Evolutionary conservation across 2,888 invertebrate genomes (phyloP).

Genomic region (Yponomeuta cagnagella): DNA sequence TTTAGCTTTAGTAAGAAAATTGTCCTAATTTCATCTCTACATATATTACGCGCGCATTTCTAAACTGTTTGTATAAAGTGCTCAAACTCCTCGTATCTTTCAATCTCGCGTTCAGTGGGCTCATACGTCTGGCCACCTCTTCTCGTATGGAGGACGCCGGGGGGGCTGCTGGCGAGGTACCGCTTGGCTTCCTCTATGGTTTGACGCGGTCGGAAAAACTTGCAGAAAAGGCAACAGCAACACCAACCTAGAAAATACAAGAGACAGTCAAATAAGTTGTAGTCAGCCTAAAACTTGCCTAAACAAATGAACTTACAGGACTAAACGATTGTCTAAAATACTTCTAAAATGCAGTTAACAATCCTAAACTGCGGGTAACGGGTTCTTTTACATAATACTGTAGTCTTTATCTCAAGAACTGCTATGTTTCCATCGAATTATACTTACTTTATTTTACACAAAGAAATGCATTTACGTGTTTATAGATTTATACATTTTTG

Average conservation of each 20-base stretch:
- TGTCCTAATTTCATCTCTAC: slow-evolving; percentile 15
- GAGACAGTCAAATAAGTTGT: no score
- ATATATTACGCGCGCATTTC: not conserved
- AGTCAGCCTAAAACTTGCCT: no score
- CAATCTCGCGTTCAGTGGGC: slow-evolving; percentile 72
- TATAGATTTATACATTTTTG: no score
- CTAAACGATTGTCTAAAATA: no score
- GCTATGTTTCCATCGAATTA: no score
- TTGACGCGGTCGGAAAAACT: slow-evolving; percentile 72
- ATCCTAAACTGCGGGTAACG: no score
- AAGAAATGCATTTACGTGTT: no score
- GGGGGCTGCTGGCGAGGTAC: slow-evolving; percentile 73
- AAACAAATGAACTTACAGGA: no score
- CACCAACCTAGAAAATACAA: slow-evolving; percentile 72
- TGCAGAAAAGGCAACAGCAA: slow-evolving; percentile 76
- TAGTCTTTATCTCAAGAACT: no score
- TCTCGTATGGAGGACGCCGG: slow-evolving; percentile 61
- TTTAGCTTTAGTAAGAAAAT: slow-evolving; percentile 14
- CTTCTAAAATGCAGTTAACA: no score
- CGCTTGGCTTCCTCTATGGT: slow-evolving; percentile 72
- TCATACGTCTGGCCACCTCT: slow-evolving; percentile 58
- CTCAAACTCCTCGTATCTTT: slow-evolving; percentile 73
- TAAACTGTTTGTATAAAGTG: slow-evolving; percentile 63
- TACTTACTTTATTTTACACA: no score
- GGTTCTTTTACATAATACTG: no score